Base-by-base conservation (phyloP, 2,113 vertebrate genomes). In the Marmota monax region DNA sequence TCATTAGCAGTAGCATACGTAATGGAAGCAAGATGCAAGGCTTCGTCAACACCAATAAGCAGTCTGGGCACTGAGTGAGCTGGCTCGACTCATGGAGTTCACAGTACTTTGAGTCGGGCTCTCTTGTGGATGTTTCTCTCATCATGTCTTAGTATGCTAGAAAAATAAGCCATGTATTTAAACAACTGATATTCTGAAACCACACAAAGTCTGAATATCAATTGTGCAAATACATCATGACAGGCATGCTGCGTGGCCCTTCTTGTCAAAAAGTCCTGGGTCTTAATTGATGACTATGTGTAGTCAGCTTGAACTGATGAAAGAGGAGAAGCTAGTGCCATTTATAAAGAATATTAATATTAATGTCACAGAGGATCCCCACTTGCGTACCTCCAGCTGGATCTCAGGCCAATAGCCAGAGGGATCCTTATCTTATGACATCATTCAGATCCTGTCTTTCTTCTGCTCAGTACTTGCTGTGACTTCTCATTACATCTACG, bases 111-210 rank as follows among this genome's bases (percentile, higher is more conserved):
- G 69, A 88, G 23, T 67, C 67, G 56, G 22, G 32, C 42, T 91
- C 61, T 92, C 79, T 65, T 3, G 20, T 1, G 22, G 53, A 16
- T 88, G 29, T 88, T 87, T 82, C 29, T 88, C 61, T 88, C 45
- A 12, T 87, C 37, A 0, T 17, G 2, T 56, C 73, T 80, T 34
- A 7, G 86, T 72, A 42, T 27, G 9, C 65, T 53, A 89, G 58
- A 53, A 89, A 93, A 84, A 17, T 67, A 16, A 83, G 39, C 22
- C 48, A 23, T 45, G 5, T 92, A 22, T 90, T 77, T 97, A 39
- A 69, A 39, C 63, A 70, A 17, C 48, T 82, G 65, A 34, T 37
- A 25, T 22, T 67, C 51, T 67, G 61, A 92, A 92, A 69, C 14
- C 32, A 83, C 20, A 51, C 76, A 53, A 96, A 8, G 13, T 92